A percentile compares a stretch with the other conserved stretches of the same genome.
These are phyloP conservation scores for Hirtodrosophila confusa DNA, from an alignment of 2,888 invertebrate species.

Conservation along the genomic window DNA sequence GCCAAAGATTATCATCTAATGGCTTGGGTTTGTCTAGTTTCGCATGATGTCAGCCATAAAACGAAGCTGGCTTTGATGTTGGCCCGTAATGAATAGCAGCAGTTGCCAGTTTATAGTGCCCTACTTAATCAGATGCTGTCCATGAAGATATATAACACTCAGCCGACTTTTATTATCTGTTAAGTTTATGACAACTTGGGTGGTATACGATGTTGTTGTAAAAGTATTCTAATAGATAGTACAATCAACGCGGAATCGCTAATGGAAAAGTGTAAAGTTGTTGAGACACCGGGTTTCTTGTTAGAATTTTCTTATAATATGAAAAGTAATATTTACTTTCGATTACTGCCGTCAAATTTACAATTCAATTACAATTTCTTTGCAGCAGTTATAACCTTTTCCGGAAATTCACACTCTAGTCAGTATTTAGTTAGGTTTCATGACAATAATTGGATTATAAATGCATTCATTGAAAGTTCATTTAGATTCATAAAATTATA, in stretches of 20 bases:
- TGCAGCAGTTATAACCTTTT: no score
- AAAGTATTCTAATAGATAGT: conserved; percentile 6
- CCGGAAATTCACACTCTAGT: no score
- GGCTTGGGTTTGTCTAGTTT: conserved; percentile 16
- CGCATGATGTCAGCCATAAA: conserved; percentile 46
- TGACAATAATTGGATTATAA: no score
- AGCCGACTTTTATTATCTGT: conserved; percentile 22
- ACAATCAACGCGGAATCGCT: not conserved
- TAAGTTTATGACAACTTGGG: conserved; percentile 29
- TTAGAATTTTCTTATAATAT: no score
- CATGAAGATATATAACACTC: conserved; percentile 1
- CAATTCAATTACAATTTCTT: no score
- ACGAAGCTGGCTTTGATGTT: conserved; percentile 39
- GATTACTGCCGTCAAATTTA: no score
- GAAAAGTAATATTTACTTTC: no score
- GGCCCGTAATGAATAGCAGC: conserved; percentile 12
- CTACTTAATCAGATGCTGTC: conserved; percentile 42
- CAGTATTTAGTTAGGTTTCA: no score
- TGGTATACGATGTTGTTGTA: conserved; percentile 3
- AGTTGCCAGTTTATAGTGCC: conserved; percentile 14
- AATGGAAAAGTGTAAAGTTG: not conserved
- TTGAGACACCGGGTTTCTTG: no score
- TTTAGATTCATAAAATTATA: no score
- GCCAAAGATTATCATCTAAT: conserved; percentile 17
- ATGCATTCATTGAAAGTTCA: no score